Base-by-base conservation (phyloP, 1,140 invertebrate species). In the Eulimnadia texana region DNA sequence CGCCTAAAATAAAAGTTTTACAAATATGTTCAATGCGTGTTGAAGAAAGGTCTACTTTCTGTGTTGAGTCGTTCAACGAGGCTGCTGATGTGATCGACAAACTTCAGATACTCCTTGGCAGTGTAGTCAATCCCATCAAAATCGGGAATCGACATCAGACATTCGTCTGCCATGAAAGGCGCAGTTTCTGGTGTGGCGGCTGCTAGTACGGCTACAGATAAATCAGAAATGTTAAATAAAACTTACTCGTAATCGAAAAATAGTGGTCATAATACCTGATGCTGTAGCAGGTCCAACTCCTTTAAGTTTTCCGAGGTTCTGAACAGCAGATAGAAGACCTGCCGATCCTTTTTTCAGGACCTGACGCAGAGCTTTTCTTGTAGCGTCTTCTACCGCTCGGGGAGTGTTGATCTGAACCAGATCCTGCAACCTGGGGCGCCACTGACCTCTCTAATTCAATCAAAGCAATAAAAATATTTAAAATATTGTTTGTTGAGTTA, bases 81-180 rank as follows among this genome's bases (percentile, higher is more conserved):
- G 54, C 76, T 79, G 69, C 84, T 82, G 71, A 94, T 89, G 77
- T 93, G 86, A 70, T 86, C 83, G 66, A 92, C 86, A 79, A 93
- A 94, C 74, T 92, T 91, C 70, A 93, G 82, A 81, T 94, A 95
- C 78, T 94, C 91, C 78, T 90, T 90, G 72, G 89, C 86, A 66
- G 92, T 96, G 76, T 94, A 96, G 73, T 94, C 90, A 68, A 93
- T 91, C 66, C 88, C 87, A 77, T 94, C 90, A 74, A 95, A 89
- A 72, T 93, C 91, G 53, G 92, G 93, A 70, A 94, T 90, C 53
- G 90, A 88, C 79, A 90, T 84, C 70, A 97, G 79, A 74, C 90
- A 93, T 74, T 96, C 93, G 72, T 96, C 93, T 16, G 93, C 91
- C 93, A 97, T 96, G 72, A 93, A 97, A 13, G 92, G 91, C 28